Evolutionary conservation across 2,113 vertebrate species (phyloP), one percentile per base, ranked within the genome.

Genomic region (Dolichotis patagonum): DNA sequence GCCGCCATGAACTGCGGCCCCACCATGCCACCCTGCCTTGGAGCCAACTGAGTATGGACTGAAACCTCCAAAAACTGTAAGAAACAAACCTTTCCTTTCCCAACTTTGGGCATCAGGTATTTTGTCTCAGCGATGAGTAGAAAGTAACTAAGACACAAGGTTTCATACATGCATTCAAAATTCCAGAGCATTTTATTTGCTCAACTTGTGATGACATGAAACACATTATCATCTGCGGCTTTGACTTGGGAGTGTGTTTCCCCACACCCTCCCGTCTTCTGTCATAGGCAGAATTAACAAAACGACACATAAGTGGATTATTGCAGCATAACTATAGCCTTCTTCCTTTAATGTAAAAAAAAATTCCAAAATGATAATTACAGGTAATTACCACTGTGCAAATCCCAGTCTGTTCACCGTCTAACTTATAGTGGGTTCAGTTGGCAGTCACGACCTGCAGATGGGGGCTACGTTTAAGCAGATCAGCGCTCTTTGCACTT

Each of bases 291-390:
- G 81, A 97, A 97, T 95, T 96, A 97, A 90, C 75, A 96, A 92
- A 98, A 86, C 26, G 94, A 69, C 2, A 0, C 17, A 0, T 86
- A 96, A 88, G 60, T 97, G 87, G 75, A 90, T 98, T 96, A 73
- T 97, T 96, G 97, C 85, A 95, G 94, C 78, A 91, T 96, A 97
- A 94, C 96, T 97, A 97, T 94, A 94, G 73, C 43, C 52, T 94
- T 28, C 69, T 98, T 96, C 11, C 84, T 98, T 98, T 98, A 71
- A 97, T 98, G 95, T 98, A 92, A 87, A 96, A 98, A 54, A 90
- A 63, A 84, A 88, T 52, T 94, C 71, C 32, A 60, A 97, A 97
- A 97, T 54, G 81, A 28, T 97, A 97, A 95, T 94, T 91, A 95
- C 19, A 92, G 95, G 78, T 96, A 97, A 97, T 96, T 96, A 75